Conservation (phyloP, 2,888 invertebrate species). For the Gari tellinella region DNA sequence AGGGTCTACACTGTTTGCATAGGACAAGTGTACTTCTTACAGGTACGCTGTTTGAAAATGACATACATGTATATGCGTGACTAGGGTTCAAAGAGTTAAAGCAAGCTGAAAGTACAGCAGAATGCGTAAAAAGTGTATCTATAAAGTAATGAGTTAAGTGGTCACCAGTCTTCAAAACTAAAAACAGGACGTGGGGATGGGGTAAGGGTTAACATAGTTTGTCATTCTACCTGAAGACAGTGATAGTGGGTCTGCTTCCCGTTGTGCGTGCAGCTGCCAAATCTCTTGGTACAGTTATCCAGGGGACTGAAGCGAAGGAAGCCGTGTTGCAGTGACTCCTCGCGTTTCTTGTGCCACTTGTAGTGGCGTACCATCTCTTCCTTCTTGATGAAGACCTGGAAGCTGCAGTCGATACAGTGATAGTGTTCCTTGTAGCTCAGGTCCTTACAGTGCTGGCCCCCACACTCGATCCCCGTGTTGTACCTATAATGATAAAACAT, state of each 20-base stretch:
- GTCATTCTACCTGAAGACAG: slow-evolving; percentile 94
- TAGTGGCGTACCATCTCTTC: slow-evolving; percentile 99
- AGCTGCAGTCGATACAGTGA: slow-evolving; percentile 93
- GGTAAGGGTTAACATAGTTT: no score
- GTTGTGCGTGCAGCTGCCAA: slow-evolving; percentile 94
- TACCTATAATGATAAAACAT: slow-evolving; percentile 85
- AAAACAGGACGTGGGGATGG: no score
- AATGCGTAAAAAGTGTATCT: no score
- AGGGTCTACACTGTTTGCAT: no score
- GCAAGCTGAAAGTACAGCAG: no score
- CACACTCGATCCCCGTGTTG: slow-evolving; percentile 92
- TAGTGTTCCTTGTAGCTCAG: slow-evolving; percentile 97
- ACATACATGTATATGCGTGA: no score
- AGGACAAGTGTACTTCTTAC: no score
- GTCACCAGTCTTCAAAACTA: no score
- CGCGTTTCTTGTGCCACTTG: slow-evolving; percentile 99
- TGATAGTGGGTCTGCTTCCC: slow-evolving; percentile 98
- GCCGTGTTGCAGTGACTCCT: slow-evolving; percentile 97
- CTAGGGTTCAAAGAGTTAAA: no score
- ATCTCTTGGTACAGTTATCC: slow-evolving; percentile 96
- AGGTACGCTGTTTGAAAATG: no score
- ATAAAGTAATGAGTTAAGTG: no score
- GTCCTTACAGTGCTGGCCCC: slow-evolving; percentile 93
- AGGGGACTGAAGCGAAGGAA: slow-evolving; percentile 97
- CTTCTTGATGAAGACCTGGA: slow-evolving; percentile 95